Base-by-base conservation (phyloP, 2,797 vertebrate species). In the Nasua narica region DNA sequence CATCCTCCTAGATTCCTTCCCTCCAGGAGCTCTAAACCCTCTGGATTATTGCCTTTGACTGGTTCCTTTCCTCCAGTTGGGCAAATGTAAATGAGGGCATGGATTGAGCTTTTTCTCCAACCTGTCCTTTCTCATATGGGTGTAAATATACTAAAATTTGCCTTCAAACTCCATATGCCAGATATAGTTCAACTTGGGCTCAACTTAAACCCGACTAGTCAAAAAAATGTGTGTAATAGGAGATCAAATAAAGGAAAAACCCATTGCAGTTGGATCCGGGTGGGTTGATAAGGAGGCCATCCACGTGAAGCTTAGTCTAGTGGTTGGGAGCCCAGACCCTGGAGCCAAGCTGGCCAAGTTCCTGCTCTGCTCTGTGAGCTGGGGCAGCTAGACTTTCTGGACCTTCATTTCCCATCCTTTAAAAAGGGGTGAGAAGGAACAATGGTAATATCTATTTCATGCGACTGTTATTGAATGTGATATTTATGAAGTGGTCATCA, bases 231-330 rank as follows among this genome's bases (percentile, higher is more conserved):
- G 54, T 65, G 13, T 15, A 48, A 21, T 29, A 43, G 9, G 29
- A 86, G 72, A 52, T 16, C 16, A 77, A 35, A 65, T 27, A 32
- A 76, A 50, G 32, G 13, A 4, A 56, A 54, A 12, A 5, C 35
- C 54, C 62, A 25, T 54, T 70, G 46, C 9, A n/a, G 1, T 7
- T n/a, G 18, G 27, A 18, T 23, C 5, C 10, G 14, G 32, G n/a
- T 21, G 18, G 7, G 8, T 23, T 0, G 29, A 25, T 19, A 16
- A 25, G 76, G 43, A 25, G 29, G 18, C 54, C 18, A 0, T 52
- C n/a, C 1, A 0, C 7, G 5, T 11, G 29, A 25, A 9, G 21
- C 46, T 62, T 3, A 1, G 7, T 10, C 1, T 2, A 2, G 9
- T 23, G 43, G 5, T 0, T 19, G 10, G 19, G 58, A 29, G 12